These are phyloP conservation scores for Nudaria mundana DNA, from an alignment of 2,888 invertebrate genomes.

Conservation along the genomic window DNA sequence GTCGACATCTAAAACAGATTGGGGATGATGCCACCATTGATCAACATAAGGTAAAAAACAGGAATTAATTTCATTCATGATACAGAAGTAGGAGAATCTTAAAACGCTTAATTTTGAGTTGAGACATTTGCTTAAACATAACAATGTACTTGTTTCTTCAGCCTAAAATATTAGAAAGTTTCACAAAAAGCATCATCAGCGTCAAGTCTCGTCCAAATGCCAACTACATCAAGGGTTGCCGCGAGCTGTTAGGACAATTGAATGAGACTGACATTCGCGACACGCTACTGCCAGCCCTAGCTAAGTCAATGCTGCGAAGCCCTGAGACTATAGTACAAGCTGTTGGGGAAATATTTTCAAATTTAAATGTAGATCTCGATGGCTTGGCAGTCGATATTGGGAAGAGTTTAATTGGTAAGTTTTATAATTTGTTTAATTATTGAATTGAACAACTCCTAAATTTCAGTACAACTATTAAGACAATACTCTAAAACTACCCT, in stretches of 20 bases:
- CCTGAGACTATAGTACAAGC: constrained; percentile 94
- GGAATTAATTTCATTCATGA: too few relatives aligned
- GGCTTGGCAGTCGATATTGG: constrained; percentile 89
- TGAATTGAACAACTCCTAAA: too few relatives aligned
- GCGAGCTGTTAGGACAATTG: constrained; percentile 83
- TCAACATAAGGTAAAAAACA: constrained; percentile 81
- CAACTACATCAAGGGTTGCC: constrained; percentile 84
- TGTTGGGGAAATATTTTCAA: constrained; percentile 88
- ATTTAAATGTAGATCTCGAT: constrained; percentile 88
- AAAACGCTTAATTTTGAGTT: too few relatives aligned
- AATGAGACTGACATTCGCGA: constrained; percentile 86
- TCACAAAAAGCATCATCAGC: constrained; percentile 88
- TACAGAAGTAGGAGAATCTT: too few relatives aligned
- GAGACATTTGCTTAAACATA: too few relatives aligned
- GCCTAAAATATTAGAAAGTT: constrained; percentile 84
- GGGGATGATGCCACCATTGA: constrained; percentile 70
- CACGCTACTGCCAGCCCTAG: constrained; percentile 89
- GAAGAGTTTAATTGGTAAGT: constrained; percentile 87
- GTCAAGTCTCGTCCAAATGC: constrained; percentile 88
- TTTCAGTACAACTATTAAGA: too few relatives aligned
- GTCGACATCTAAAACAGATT: constrained; percentile 77
- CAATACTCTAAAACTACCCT: too few relatives aligned
- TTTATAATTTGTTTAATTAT: neutral
- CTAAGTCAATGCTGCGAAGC: constrained; percentile 95
- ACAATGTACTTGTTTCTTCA: constrained; percentile 38